Evolutionary conservation across 1,140 invertebrate species (phyloP), one percentile per base, ranked within the genome.

Genomic region (Leptopilina boulardi): DNA sequence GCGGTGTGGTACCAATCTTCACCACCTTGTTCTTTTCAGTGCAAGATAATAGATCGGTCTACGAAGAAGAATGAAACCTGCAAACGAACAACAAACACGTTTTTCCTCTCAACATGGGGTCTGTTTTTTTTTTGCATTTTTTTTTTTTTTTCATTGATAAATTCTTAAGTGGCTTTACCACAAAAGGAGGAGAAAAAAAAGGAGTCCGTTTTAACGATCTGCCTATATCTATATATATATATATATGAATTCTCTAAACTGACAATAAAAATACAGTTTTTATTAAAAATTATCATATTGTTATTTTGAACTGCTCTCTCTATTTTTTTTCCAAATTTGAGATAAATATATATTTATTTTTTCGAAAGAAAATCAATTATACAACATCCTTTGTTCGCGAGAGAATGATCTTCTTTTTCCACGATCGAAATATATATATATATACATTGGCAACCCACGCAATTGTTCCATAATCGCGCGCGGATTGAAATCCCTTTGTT

Each of bases 401-500:
- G n/a, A n/a, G 47, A n/a, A 51, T 74, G 34, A 74, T 54, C 72
- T 66, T 56, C 72, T 74, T 51, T 74, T 47, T 18, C 42, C 74
- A 23, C 70, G 44, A 44, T 70, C 30, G 66, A 71, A 75, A 47
- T 34, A 70, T n/a, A n/a, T n/a, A n/a, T n/a, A n/a, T n/a, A n/a
- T n/a, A n/a, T n/a, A 75, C 71, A 47, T 26, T 47, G 74, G 21
- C 74, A 44, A 51, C 74, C 74, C 70, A 75, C 74, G 59, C 74
- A 34, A n/a, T 44, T 59, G 26, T n/a, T 51, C 41, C 18, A 10
- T 34, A 44, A 15, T 59, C n/a, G n/a, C n/a, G n/a, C n/a, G n/a
- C n/a, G 26, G 54, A 75, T 51, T 44, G 47, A 75, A 75, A 71
- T 75, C 66, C n/a, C 66, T 47, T 75, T 75, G 74, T 75, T 70